Evolutionary conservation across 2,888 invertebrate genomes (phyloP).

Genomic region (Rhamphomyia laevipes): DNA sequence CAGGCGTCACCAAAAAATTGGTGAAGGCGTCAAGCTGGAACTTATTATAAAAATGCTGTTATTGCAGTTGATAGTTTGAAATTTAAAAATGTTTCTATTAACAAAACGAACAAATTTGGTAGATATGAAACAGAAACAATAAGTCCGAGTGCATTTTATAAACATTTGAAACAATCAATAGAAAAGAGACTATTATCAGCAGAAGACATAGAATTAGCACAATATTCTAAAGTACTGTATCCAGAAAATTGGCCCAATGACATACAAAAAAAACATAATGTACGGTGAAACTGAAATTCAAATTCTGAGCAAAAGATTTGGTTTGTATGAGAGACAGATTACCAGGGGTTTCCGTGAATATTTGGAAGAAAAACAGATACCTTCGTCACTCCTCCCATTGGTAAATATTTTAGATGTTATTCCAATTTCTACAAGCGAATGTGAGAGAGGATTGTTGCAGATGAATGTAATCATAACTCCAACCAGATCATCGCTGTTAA

Average conservation of each 20-base stretch:
- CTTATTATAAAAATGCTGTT: slow-evolving; percentile 1
- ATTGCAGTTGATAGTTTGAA: slow-evolving; percentile 1
- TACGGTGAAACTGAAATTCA: slow-evolving; percentile 1
- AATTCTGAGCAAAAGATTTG: background rate
- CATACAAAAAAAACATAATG: slow-evolving; percentile 1
- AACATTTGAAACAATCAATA: background rate
- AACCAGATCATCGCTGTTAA: slow-evolving; percentile 1
- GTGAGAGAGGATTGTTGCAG: background rate
- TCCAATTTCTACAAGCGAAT: slow-evolving; percentile 1
- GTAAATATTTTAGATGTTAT: slow-evolving; percentile 1
- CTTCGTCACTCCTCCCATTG: background rate
- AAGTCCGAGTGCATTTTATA: background rate
- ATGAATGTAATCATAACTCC: background rate
- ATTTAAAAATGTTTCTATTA: slow-evolving; percentile 1
- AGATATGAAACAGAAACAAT: slow-evolving; percentile 1
- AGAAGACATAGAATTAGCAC: background rate
- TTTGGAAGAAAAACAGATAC: background rate
- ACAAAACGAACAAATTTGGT: slow-evolving; percentile 1
- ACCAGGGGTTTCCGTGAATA: background rate
- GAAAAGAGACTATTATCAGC: background rate
- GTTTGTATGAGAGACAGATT: background rate
- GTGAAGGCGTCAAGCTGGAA: too few species aligned
- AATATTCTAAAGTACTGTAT: slow-evolving; percentile 1
- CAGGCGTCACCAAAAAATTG: background rate
- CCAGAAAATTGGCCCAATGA: slow-evolving; percentile 1